Evolutionary conservation across 92 coral and sea anemone genomes (phyloP), one percentile per base, ranked within the genome.

Genomic region (Zoanthus sansibaricus): DNA sequence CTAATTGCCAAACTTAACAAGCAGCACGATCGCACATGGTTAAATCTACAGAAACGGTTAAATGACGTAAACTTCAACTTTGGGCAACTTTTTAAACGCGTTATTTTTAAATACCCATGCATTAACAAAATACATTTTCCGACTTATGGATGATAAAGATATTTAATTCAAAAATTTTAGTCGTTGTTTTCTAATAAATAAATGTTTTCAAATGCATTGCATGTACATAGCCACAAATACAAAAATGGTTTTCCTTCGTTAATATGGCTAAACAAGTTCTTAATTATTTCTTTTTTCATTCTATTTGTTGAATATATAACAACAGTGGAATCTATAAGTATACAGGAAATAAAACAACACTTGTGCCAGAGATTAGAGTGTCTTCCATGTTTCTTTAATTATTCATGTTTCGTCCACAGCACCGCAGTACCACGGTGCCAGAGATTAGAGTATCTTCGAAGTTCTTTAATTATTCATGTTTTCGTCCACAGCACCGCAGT

Each of bases 1-100:
- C 66, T 58, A 58, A 58, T 87, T 44, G 16, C 79, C 20, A 79
- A 87, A 71, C 79, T 87, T 13, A 71, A 71, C 77, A 87, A 70
- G 30, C 90, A 87, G 67, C 86, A 79, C 79, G 87, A 87, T 47
- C 80, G 82, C 31, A 87, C 90, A 1, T 87, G 90, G 90, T 55
- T 79, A 30, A 79, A 80, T 52, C 77, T 87, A 17, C 90, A 87
- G 73, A 79, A 79, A 49, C 77, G 90, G n/a, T 86, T 87, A 21
- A 87, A 68, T 73, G 79, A 79, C 62, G 54, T 87, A 18, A 76
- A 79, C 33, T 79, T 66, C 51, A 61, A 13, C 3, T 87, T 79
- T 70, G 67, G 73, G 61, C 14, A 45, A 21, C 87, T 80, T 18
- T 87, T 87, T 16, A 25, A 58, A 58, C 18, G 66, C 18, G 66